Conservation (phyloP, 2,113 vertebrate genomes). For the Rattus rattus region DNA sequence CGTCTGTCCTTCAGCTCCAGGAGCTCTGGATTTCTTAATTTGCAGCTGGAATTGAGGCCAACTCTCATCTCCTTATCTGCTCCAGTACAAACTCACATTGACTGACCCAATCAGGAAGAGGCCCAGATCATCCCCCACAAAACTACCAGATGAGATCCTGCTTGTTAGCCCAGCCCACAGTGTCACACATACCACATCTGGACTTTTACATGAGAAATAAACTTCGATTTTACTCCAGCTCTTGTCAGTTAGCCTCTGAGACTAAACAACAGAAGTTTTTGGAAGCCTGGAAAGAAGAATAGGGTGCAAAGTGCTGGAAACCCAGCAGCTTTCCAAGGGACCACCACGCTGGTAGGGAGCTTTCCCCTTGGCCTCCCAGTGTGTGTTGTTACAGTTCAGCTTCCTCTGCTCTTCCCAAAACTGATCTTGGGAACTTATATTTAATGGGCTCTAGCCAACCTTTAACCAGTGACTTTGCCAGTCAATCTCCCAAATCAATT, state of each 20-base stretch:
- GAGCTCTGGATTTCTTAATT: background rate
- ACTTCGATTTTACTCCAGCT: background rate
- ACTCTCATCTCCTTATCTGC: background rate
- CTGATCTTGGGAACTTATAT: conserved; percentile 20
- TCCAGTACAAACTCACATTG: background rate
- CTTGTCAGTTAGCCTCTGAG: conserved; percentile 1
- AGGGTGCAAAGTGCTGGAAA: background rate
- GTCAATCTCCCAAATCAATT: background rate
- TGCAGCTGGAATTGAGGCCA: background rate
- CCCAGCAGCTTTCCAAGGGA: background rate
- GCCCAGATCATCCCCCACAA: background rate
- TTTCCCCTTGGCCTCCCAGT: background rate
- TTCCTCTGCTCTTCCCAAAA: background rate
- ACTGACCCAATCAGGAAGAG: background rate
- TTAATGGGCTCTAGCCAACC: background rate
- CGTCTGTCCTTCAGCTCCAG: background rate
- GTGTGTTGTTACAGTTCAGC: background rate
- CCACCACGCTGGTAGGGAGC: background rate
- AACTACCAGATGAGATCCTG: background rate
- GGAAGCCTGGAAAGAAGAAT: background rate
- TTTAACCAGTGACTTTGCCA: background rate
- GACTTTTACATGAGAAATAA: conserved; percentile 21
- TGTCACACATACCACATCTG: background rate
- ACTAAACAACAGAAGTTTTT: conserved; percentile 18
- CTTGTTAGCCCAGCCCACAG: background rate